Evolutionary conservation across 2,113 vertebrate genomes (phyloP).

Genomic region (Damaliscus lunatus): DNA sequence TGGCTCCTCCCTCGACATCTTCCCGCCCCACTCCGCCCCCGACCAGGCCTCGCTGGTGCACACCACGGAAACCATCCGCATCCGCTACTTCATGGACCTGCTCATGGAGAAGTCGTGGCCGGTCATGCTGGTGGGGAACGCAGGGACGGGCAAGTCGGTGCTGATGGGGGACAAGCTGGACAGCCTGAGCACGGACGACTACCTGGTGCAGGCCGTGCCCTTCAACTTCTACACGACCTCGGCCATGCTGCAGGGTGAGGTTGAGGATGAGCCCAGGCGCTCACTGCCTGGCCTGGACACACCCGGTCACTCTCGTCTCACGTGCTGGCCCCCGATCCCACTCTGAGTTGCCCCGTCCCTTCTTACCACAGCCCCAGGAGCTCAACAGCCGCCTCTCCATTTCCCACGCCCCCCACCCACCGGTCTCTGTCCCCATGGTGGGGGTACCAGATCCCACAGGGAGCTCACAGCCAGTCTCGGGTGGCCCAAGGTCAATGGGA

Average conservation of each 20-base stretch:
- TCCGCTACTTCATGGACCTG: conserved; percentile 84
- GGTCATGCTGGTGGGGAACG: conserved; percentile 85
- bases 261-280: background rate
- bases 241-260: conserved; percentile 83
- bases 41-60: conserved; percentile 83
- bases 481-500: background rate
- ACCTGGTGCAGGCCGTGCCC: conserved; percentile 80
- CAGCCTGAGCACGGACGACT: conserved; percentile 70
- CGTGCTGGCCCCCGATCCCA: background rate
- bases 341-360: rapidly evolving
- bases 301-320: rapidly evolving
- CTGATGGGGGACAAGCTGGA: conserved; percentile 83
- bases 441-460: background rate
- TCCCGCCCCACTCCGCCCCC: conserved; percentile 42
- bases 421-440: rapidly evolving
- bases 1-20: background rate
- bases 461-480: rapidly evolving
- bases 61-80: conserved; percentile 80
- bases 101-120: conserved; percentile 81
- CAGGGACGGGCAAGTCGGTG: conserved; percentile 83
- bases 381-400: too few relatives aligned
- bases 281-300: background rate
- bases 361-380: background rate
- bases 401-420: background rate
- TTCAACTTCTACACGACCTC: conserved; percentile 89